Base-by-base conservation (phyloP, 2,113 vertebrate genomes). In the Rhineura floridana region DNA sequence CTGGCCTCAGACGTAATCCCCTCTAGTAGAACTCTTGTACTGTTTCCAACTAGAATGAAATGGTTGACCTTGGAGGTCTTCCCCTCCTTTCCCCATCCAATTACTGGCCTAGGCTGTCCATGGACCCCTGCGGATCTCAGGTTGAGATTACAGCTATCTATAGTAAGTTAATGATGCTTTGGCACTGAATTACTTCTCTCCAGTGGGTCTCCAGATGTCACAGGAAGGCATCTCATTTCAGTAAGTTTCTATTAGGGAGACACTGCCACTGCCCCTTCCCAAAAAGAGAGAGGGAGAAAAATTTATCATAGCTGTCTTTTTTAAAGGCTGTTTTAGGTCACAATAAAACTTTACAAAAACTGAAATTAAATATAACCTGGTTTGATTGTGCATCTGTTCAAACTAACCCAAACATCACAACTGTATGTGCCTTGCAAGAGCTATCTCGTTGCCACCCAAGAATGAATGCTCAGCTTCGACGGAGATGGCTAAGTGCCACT, bases 141-240 rank as follows among this genome's bases (percentile, higher is more conserved):
- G 91, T 85, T 81, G 91, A 93, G 93, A 93, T 93, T 93, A 93
- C 91, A 96, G 93, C 93, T 94, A 93, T 93, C 93, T 91, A 90
- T 93, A 93, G 94, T 94, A 95, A 94, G 93, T 94, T 95, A 96
- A 95, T 93, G 95, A 95, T 93, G 95, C 94, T 95, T 94, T 93
- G 94, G 95, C 52, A 85, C 91, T 95, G 95, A 95, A 87, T 95
- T 94, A 93, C 62, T 19, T 90, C 86, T 93, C 91, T 93, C 95
- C 95, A 2, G 44, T 90, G 88, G 91, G 89, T 95, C 90, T 94
- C 93, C 94, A 94, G 94, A 93, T 95, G 93, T 93, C 95, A 76
- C 28, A 42, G 36, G 77, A 50, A 86, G 52, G 46, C 85, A 5
- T 0, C 86, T 78, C 76, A 89, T 89, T 93, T 78, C 92, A 80